Evolutionary conservation across 2,113 vertebrate genomes (phyloP), one percentile per base, ranked within the genome.

Genomic region (Tinamus guttatus): DNA sequence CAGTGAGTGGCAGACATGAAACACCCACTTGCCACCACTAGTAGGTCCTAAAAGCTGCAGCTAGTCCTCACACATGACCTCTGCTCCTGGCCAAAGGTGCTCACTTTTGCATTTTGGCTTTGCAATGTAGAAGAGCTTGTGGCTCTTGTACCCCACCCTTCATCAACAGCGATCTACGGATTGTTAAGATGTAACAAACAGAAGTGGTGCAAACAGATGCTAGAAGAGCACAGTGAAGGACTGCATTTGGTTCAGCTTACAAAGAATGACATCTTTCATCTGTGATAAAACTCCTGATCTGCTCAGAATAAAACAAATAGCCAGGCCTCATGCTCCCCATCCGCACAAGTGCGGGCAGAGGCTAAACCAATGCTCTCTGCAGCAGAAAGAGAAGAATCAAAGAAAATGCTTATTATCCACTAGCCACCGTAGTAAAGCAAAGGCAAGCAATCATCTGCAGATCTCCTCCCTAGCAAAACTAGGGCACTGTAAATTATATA

Each of bases 81-180:
- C 30, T 17, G 10, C 27, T 76, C 38, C 65, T 45, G 65, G 25
- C 25, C 38, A 12, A 58, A 90, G 16, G 5, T 4, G 32, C 0
- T 74, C 24, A 49, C 45, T 2, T 60, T 84, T 27, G 11, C 59
- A 32, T 30, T 78, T 47, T 34, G n/a, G 11, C 7, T 93, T 69
- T 60, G 20, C 32, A 64, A 11, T 5, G 11, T 34, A 59, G 30
- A 54, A 62, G 8, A 10, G 3, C 16, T 25, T 11, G 28, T 30
- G 18, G 77, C 13, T 89, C 13, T 25, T 38, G 30, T 47, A 41
- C 24, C 13, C 9, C 40, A 16, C 8, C 81, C 62, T 84, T 78
- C 2, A 0, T 20, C n/a, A 83, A 59, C 0, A 78, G 8, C 11
- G 32, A 7, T n/a, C 24, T 15, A 63, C 4, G n/a, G 49, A 51